phyloP scores from a whole-genome alignment of 2,113 vertebrate species.

The Prolemur simus region DNA sequence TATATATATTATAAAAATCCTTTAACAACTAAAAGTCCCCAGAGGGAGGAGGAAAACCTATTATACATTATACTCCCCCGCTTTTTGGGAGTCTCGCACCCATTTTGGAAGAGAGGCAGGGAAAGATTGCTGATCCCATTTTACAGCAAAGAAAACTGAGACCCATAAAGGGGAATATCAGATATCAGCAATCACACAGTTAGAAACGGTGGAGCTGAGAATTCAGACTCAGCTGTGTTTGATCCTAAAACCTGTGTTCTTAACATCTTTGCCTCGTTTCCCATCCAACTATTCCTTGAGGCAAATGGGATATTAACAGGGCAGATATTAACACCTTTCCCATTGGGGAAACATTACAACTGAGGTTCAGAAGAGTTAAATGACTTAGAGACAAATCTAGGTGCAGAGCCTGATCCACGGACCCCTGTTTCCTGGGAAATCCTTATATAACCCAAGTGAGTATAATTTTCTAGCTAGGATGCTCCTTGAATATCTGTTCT shows the following conservation, averaged over 20 bases:
- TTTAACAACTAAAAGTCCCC: not conserved
- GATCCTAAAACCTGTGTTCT: not conserved
- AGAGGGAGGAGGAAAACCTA: not conserved
- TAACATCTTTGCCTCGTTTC: not conserved
- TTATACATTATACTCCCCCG: rapidly evolving
- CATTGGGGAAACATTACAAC: not conserved
- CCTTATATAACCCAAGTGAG: not conserved
- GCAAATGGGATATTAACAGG: too few relatives aligned
- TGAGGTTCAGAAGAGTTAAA: not conserved
- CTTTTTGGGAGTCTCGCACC: not conserved
- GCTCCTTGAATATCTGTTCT: constrained; percentile 60
- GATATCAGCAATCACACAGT: not conserved
- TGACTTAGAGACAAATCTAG: not conserved
- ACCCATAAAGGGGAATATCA: not conserved
- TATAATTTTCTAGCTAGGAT: not conserved
- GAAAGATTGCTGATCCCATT: not conserved
- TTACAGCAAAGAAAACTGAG: not conserved
- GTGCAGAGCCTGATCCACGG: not conserved
- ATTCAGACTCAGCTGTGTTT: not conserved
- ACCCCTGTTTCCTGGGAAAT: not conserved
- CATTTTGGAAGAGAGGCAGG: not conserved
- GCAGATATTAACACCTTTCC: not conserved
- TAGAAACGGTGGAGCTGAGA: not conserved
- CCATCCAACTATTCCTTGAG: not conserved
- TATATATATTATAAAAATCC: not conserved